These are phyloP conservation scores for Diuraphis noxia DNA, from an alignment of 1,140 invertebrate genomes.

Conservation along the genomic window DNA sequence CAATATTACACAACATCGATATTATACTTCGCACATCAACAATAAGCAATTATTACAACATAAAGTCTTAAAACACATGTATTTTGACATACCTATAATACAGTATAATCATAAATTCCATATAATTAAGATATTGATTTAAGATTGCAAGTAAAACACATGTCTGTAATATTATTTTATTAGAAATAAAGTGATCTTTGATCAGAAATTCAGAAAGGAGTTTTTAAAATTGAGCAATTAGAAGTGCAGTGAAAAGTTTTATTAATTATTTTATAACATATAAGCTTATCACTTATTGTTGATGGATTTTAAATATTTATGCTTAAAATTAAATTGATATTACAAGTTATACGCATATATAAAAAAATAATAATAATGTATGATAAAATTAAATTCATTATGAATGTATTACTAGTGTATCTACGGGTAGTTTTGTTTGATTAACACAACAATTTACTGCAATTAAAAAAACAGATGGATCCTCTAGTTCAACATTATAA, in stretches of 20 bases:
- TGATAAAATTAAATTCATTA: too few species aligned
- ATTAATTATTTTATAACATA: background rate
- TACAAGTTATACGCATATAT: background rate
- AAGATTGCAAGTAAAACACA: background rate
- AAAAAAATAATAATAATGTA: too few species aligned
- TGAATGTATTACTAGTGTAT: background rate
- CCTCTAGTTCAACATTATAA: background rate
- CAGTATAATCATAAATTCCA: background rate
- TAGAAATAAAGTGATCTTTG: background rate
- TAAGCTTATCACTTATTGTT: background rate
- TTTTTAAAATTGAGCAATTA: background rate
- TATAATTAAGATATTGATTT: background rate
- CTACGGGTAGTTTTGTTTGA: background rate
- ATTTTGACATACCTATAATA: background rate
- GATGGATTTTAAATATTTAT: background rate
- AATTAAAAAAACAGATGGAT: background rate
- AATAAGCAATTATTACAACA: background rate
- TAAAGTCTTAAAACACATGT: background rate
- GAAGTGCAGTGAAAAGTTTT: background rate
- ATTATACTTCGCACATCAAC: constrained; percentile 3
- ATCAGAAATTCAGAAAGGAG: background rate
- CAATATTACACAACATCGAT: constrained; percentile 1
- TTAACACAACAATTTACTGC: background rate
- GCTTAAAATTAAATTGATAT: background rate
- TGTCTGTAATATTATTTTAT: background rate